phyloP scores from a whole-genome alignment of 2,797 vertebrate genomes.

The Molossus alvarezi region DNA sequence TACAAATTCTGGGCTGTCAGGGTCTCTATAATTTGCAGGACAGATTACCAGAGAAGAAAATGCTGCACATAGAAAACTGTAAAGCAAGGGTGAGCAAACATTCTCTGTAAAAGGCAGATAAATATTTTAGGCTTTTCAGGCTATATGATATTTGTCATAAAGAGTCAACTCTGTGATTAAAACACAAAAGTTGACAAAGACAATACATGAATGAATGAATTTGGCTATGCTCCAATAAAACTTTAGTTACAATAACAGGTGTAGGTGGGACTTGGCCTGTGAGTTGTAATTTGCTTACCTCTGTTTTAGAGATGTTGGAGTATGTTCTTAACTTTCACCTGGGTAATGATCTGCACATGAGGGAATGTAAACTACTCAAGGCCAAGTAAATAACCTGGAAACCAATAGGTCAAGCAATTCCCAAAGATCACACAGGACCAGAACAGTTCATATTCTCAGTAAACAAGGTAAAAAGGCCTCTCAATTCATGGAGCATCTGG shows the following conservation, averaged over 20 bases:
- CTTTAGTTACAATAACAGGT: slow-evolving; percentile 53
- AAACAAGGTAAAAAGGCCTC: slow-evolving; percentile 33
- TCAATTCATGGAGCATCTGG: background rate
- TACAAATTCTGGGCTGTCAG: background rate
- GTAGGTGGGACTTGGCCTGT: background rate
- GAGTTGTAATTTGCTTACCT: background rate
- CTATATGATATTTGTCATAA: background rate
- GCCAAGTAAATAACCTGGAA: slow-evolving; percentile 33
- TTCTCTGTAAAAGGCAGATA: slow-evolving; percentile 36
- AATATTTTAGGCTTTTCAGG: slow-evolving; percentile 36
- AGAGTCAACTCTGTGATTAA: slow-evolving; percentile 29
- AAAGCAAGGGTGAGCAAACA: background rate
- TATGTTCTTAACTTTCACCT: slow-evolving; percentile 5
- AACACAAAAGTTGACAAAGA: slow-evolving; percentile 50
- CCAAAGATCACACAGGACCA: background rate
- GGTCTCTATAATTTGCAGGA: background rate
- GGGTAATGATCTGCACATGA: background rate
- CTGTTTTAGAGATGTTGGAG: slow-evolving; percentile 31
- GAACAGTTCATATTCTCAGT: slow-evolving; percentile 20
- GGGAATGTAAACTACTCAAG: slow-evolving; percentile 26
- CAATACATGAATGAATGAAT: slow-evolving; percentile 48
- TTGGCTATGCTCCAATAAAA: slow-evolving; percentile 45
- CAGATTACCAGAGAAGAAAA: slow-evolving; percentile 45
- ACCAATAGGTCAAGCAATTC: slow-evolving; percentile 27
- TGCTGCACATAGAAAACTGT: background rate